Base-by-base conservation (phyloP, 2,113 vertebrate species). In the Myiagra hebetior region DNA sequence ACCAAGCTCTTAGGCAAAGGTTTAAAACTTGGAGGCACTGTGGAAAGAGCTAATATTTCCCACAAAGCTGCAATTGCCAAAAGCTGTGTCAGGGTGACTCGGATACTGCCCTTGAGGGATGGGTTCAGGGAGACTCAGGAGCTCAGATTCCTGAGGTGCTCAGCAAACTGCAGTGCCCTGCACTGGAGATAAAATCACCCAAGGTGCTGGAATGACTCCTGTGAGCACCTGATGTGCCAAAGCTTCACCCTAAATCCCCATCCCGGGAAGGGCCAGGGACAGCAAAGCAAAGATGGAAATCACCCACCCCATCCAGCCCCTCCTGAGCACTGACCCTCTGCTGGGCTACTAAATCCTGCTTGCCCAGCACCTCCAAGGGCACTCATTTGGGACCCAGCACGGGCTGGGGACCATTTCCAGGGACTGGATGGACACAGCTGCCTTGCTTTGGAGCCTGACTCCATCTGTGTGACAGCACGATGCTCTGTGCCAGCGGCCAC, bases 261-360 rank as follows among this genome's bases (percentile, higher is more conserved):
- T 1, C 30, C 17, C 0, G 0, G 0, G 19, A 44, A 60, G 18
- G 20, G 28, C 41, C 56, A 24, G 74, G 9, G 73, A n/a, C 69
- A 87, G 60, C 47, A 55, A 15, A 7, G 44, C 64, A 72, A n/a
- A n/a, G 81, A 52, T 68, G 77, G 85, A 68, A 67, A 10, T 41
- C 70, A 50, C 1, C 1, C 37, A 39, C 15, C 2, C 22, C 37
- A 30, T n/a, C 39, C 1, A 11, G 53, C 13, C 35, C 37, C 26
- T 87, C 77, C 90, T 11, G 27, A 64, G 47, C 6, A 1, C 60
- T 37, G 35, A 31, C 11, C 30, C 57, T 64, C 70, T 37, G 49
- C 65, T 81, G 69, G 50, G 59, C 41, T 46, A 7, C 80, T n/a
- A n/a, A 92, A 56, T 17, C 64, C 77, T 55, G 23, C 13, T n/a